Conservation (phyloP, 2,113 vertebrate genomes). For the Elephantulus edwardii region DNA sequence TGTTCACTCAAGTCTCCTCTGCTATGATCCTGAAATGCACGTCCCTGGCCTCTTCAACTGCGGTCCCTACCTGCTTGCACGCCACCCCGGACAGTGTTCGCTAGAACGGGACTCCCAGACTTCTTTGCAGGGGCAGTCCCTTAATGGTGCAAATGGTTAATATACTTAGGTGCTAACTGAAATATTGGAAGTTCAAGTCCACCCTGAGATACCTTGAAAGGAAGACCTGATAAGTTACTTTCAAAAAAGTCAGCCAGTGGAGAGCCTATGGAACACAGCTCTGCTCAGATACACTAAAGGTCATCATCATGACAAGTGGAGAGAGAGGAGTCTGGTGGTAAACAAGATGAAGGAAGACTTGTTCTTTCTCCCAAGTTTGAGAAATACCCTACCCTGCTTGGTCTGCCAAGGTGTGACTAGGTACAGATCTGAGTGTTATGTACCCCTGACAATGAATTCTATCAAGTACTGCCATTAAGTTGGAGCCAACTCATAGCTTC, state of each 20-base stretch:
- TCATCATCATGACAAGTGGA: not conserved
- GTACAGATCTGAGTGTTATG: not conserved
- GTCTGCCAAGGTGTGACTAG: not conserved
- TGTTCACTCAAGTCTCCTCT: conserved; percentile 66
- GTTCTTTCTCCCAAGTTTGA: not conserved
- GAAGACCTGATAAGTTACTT: not conserved
- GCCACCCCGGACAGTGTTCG: not conserved
- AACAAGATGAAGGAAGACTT: not conserved
- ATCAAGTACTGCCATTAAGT: too few species aligned
- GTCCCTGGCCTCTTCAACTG: not conserved
- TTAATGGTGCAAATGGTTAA: not conserved
- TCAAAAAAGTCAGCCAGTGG: not conserved
- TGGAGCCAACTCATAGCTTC: too few species aligned
- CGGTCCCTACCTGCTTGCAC: not conserved
- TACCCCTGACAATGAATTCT: not conserved
- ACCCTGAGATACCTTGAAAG: not conserved
- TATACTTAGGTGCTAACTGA: not conserved
- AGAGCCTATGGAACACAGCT: not conserved
- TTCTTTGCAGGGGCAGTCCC: not conserved
- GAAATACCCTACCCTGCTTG: not conserved
- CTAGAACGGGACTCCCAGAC: not conserved
- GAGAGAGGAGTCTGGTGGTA: too few species aligned
- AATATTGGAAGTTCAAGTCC: not conserved
- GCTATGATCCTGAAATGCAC: conserved; percentile 56
- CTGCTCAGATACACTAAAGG: not conserved